Base-by-base conservation (phyloP, 2,113 vertebrate species). In the Gambusia holbrooki region DNA sequence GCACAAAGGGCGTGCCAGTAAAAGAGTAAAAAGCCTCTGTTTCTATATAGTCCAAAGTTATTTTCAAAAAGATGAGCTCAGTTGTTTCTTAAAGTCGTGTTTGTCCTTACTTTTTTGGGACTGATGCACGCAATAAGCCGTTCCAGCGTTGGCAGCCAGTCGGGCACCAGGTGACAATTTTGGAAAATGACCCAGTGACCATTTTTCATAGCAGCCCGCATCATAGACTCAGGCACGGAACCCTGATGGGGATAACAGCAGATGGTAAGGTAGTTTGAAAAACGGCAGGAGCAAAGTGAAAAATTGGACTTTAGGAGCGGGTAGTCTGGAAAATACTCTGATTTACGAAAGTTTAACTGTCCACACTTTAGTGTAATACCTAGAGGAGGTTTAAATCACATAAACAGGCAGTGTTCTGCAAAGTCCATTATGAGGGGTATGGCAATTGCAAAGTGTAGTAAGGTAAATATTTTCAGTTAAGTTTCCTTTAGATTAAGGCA, bases 111-210 rank as follows among this genome's bases (percentile, higher is more conserved):
- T 95, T 96, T 96, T 87, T 89, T 88, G 0, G 95, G 93, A 65
- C 96, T 92, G 64, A 98, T 96, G 89, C 84, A 93, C 88, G 96
- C 96, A 0, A 97, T 92, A 65, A 98, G 96, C 80, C 94, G 95
- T 88, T 98, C 96, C 81, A 98, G 87, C 12, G 94, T 86, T 1
- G 97, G 95, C 97, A 98, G 98, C 97, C 97, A 98, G 90, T 96
- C 97, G 19, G 96, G 96, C 0, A 96, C 97, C 82, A 99, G 90
- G 92, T 98, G 97, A 90, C 97, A 98, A 91, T 99, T 98, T 93
- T 98, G 97, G 84, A 98, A 97, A 93, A 98, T 98, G 69, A 97
- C 95, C 97, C 97, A 98, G 17, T 96, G 95, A 74, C 97, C 97
- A 71, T 87, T 94, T 54, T 97, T 94, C 94, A 97, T 96, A 69